Evolutionary conservation across 2,888 invertebrate genomes (phyloP).

Genomic region (Rhagonycha lutea): DNA sequence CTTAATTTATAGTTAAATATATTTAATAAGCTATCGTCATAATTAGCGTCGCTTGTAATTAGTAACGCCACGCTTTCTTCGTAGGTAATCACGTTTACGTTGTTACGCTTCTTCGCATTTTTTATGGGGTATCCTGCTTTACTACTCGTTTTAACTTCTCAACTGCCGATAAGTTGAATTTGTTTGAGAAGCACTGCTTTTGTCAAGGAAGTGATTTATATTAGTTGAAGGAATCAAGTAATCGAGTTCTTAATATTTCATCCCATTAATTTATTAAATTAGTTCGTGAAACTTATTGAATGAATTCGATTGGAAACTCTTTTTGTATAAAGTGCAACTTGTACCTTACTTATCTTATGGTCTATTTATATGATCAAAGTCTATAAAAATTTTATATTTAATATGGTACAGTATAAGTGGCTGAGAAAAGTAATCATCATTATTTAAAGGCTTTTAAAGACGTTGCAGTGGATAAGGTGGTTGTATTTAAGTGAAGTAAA

Average conservation of each 20-base stretch:
- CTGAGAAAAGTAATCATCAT: conserved; percentile 20
- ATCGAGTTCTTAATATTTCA: background rate
- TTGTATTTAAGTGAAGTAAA: conserved; percentile 19
- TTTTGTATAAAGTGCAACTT: background rate
- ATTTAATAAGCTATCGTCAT: background rate
- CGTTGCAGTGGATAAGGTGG: conserved; percentile 16
- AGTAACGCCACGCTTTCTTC: background rate
- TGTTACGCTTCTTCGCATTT: background rate
- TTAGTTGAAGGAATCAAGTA: background rate
- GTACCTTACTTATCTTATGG: background rate
- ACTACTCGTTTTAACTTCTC: background rate
- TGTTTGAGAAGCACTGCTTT: background rate
- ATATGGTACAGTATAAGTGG: background rate
- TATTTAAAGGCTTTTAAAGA: conserved; percentile 17
- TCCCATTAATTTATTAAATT: background rate
- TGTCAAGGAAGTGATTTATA: background rate
- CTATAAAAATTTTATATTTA: background rate
- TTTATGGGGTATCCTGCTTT: background rate
- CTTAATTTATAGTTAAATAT: background rate
- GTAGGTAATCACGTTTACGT: background rate
- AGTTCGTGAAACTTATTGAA: background rate
- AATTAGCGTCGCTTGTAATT: background rate
- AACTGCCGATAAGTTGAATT: background rate
- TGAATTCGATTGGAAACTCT: background rate
- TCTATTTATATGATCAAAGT: background rate